Evolutionary conservation across 2,888 invertebrate species (phyloP).

Genomic region (Aphodius granarius): DNA sequence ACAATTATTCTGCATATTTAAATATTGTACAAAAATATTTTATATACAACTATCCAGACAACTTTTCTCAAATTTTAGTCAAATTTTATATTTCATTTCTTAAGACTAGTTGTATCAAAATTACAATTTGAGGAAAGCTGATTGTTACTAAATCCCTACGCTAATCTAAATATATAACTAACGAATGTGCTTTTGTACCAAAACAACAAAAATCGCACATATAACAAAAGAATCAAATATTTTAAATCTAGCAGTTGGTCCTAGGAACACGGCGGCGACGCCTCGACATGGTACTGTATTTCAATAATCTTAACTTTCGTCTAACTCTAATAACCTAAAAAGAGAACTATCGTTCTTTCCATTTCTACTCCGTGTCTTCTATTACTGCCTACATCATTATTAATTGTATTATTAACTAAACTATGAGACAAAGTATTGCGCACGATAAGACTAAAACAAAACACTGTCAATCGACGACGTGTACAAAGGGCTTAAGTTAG

Average conservation of each 20-base stretch:
- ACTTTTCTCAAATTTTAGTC: background rate
- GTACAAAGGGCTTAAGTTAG: background rate
- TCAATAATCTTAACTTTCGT: background rate
- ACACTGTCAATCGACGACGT: background rate
- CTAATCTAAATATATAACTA: background rate
- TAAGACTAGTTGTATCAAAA: background rate
- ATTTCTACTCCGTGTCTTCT: background rate
- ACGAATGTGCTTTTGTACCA: background rate
- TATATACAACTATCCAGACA: background rate
- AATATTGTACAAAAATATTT: background rate
- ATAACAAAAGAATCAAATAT: background rate
- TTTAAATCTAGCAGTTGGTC: background rate
- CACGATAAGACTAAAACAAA: background rate
- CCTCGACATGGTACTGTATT: background rate
- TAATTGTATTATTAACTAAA: background rate
- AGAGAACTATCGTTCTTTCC: background rate
- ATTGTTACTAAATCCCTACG: background rate
- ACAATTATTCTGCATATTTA: background rate
- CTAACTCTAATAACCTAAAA: background rate
- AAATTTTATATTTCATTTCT: background rate
- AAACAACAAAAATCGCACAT: background rate
- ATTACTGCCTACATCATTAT: no score
- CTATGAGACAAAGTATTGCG: background rate
- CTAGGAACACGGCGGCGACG: background rate
- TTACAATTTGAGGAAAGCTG: background rate